Base-by-base conservation (phyloP, 2,797 vertebrate genomes). In the Nasua narica region DNA sequence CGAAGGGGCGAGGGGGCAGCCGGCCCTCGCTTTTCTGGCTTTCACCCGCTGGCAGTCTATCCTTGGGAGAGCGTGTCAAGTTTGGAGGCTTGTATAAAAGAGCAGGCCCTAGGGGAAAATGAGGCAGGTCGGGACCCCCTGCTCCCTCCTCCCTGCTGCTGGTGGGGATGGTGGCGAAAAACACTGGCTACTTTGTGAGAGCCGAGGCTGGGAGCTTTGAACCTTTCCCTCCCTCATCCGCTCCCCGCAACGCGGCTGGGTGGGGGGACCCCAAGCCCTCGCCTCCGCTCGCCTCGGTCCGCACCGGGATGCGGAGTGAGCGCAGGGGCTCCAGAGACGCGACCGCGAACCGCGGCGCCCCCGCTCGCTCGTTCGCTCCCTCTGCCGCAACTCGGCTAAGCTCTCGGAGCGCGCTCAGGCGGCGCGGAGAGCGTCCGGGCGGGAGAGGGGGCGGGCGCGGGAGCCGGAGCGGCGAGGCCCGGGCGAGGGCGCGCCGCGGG, bases 301-400 rank as follows among this genome's bases (percentile, higher is more conserved):
- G 48, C 29, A n/a, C 84, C n/a, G 54, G 83, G 93, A 87, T 74
- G 91, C 79, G 91, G 48, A 84, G 76, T 27, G 91, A 82, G 87
- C 84, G 15, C 82, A 7, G 50, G 76, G 87, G 54, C 83, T 90
- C 96, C 74, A 5, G 72, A 89, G 79, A 79, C 54, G 37, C 95
- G 62, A 81, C 88, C 23, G 90, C 87, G 54, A 91, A 29, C 77
- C 94, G 90, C 77, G 81, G 97, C 97, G 95, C 93, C 97, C 91
- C 97, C 89, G 96, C 86, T 95, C 86, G 82, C 97, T 77, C 10
- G 90, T 65, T 56, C 11, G 86, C 91, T 62, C 15, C 18, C 88
- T 94, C 95, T 81, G 69, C 93, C 54, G 86, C 78, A 58, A 86
- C 93, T 96, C 60, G 1, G n/a, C 88, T 93, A 9, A 89, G 95